Percentiles rank a stretch among this genome's conserved stretches.
phyloP scores from a whole-genome alignment of 2,797 vertebrate genomes.

The Kryptolebias ocellatus region DNA sequence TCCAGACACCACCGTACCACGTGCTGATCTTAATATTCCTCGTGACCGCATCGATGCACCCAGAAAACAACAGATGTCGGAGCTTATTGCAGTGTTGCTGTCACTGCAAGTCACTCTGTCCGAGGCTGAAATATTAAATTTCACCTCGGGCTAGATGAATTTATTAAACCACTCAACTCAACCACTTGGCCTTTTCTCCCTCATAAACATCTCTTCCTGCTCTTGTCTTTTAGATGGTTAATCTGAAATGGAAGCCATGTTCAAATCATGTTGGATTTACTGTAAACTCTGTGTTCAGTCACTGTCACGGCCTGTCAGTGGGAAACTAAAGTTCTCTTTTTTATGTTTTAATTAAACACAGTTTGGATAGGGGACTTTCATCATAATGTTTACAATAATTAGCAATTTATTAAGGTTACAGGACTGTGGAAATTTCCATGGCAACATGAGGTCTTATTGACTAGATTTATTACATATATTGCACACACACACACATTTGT shows the following conservation, averaged over 20 bases:
- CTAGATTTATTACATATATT: no score
- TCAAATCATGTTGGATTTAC: not conserved
- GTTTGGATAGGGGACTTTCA: not conserved
- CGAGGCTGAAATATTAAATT: not conserved
- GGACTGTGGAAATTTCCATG: no score
- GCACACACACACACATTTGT: no score
- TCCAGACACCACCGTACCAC: slow-evolving; percentile 15
- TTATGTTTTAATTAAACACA: not conserved
- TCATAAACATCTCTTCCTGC: not conserved
- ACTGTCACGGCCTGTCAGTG: not conserved
- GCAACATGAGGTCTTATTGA: no score
- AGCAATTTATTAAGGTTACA: not conserved
- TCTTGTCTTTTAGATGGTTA: not conserved
- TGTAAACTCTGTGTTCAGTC: not conserved
- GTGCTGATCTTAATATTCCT: slow-evolving; percentile 24
- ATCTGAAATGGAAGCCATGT: not conserved
- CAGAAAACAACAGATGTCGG: slow-evolving; percentile 32
- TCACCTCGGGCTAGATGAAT: slow-evolving; percentile 9
- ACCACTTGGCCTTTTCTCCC: not conserved
- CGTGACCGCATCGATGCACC: slow-evolving; percentile 25
- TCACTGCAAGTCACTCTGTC: not conserved
- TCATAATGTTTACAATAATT: not conserved
- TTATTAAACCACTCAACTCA: not conserved
- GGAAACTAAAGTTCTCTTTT: not conserved
- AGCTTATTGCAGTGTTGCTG: slow-evolving; percentile 1